Base-by-base conservation (phyloP, 2,888 invertebrate species). In the Agrotis segetum region DNA sequence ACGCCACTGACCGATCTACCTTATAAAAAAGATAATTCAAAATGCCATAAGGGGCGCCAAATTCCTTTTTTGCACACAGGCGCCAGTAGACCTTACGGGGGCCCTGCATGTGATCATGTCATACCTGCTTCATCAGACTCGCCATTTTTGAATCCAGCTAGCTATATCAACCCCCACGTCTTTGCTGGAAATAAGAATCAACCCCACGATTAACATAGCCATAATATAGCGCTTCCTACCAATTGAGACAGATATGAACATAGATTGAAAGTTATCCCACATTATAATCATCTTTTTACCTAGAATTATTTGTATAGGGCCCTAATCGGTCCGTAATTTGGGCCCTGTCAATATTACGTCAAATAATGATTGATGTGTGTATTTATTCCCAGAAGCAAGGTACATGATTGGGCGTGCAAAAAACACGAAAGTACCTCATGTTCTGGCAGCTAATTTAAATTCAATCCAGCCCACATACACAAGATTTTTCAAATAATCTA, bases 381-480 rank as follows among this genome's bases (percentile, higher is more conserved):
- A 47, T 24, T 49, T 40, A 59, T 77, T 77, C 82, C 55, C 56
- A 73, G 79, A 79, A 81, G 19, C 34, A 50, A 21, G 40, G 17
- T 1, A 11, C 44, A 53, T 16, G 17, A 17, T 3, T 50, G 29
- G 17, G 47, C 61, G 11, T 3, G 46, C 34, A 71, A 71, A 67
- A 84, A 73, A 79, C 65, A 71, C 40, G 17, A 50, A 74, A 70
- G 61, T 71, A 46, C 58, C 40, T 55, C 29, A 29, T 58, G 17
- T 85, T 85, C 83, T 49, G 58, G 60, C 44, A 77, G 75, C 77
- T 75, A 66, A 83, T 84, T 81, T 74, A 79, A 67, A 85, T 85
- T 85, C 79, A 73, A 74, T 81, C 44, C 77, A 49, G 29, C 85
- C 84, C 76, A 84, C 83, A 50, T 44, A 71, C 56, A 47, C 21